Base-by-base conservation (phyloP, 1,140 invertebrate genomes). In the Lordiphosa mommai region DNA sequence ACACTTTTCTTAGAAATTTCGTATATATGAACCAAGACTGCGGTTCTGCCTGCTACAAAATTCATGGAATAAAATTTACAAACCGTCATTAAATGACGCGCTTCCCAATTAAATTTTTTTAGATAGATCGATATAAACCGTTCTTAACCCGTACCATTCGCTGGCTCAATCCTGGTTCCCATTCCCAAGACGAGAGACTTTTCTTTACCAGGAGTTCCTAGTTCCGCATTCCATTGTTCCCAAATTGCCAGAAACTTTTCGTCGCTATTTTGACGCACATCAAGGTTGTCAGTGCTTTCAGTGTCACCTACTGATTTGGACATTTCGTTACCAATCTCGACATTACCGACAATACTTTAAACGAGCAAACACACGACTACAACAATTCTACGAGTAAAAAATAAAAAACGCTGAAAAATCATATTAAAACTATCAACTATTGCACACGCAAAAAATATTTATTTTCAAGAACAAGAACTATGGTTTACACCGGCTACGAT, bases 401-500 rank as follows among this genome's bases (percentile, higher is more conserved):
- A n/a, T 8, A 10, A 7, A 20, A 14, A n/a, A 14, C 8, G n/a
- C n/a, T n/a, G n/a, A 6, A 12, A 34, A 48, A 13, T 13, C 8
- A 20, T 1, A 5, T 9, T 16, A 51, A 38, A 37, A 4, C 2
- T 8, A 1, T 17, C 4, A 12, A 67, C 34, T 49, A 44, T 20
- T n/a, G n/a, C 34, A 33, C 56, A 37, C 16, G 10, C 9, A 8
- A 10, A 36, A 64, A 48, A 50, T 48, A 32, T 55, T 17, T 9
- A 9, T 16, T 17, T 16, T 5, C 20, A 16, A 27, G 23, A 38
- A 7, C 4, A 32, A 36, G 16, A 38, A 47, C 13, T 5, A 66
- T 67, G 63, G 64, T 68, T 5, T 68, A 47, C 34, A 68, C 63
- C 20, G 55, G 63, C 5, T 68, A 47, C 16, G 40, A 59, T 16